Evolutionary conservation across 2,113 vertebrate species (phyloP).

Genomic region (Scophthalmus maximus): DNA sequence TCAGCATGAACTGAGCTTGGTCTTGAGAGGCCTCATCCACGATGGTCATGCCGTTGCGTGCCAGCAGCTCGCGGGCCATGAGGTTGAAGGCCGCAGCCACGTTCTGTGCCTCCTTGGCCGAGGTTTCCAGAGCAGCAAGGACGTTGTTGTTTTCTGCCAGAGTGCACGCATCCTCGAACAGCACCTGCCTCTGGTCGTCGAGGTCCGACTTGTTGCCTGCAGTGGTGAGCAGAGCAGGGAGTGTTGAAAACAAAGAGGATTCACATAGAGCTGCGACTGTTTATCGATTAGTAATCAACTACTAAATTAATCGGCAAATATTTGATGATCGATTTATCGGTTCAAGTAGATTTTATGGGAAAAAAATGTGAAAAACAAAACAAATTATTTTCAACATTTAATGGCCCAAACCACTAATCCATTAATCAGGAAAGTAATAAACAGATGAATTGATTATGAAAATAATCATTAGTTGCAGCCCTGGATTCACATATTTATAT

Average conservation of each 20-base stretch:
- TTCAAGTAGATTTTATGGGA: no score
- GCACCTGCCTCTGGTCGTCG: slow-evolving; percentile 85
- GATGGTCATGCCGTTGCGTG: slow-evolving; percentile 64
- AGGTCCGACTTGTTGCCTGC: slow-evolving; percentile 94
- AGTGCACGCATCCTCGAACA: slow-evolving; percentile 92
- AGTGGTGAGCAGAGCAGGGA: neutral
- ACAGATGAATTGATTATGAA: no score
- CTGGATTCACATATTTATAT: no score
- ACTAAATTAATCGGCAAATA: no score
- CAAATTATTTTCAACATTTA: no score
- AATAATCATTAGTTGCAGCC: no score
- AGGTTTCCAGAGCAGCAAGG: slow-evolving; percentile 93
- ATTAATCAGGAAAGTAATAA: no score
- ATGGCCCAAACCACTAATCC: no score
- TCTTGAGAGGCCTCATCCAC: slow-evolving; percentile 79
- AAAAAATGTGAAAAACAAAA: no score
- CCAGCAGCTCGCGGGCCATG: slow-evolving; percentile 76
- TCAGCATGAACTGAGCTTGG: slow-evolving; percentile 63
- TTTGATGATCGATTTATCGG: no score
- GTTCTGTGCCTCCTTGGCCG: slow-evolving; percentile 84
- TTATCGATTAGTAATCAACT: no score
- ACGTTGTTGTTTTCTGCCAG: slow-evolving; percentile 88
- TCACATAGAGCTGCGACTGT: no score
- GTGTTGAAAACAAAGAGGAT: neutral
- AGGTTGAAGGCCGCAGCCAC: slow-evolving; percentile 73